phyloP scores from a whole-genome alignment of 2,888 invertebrate genomes.

The Hemicrepidius hirtus region DNA sequence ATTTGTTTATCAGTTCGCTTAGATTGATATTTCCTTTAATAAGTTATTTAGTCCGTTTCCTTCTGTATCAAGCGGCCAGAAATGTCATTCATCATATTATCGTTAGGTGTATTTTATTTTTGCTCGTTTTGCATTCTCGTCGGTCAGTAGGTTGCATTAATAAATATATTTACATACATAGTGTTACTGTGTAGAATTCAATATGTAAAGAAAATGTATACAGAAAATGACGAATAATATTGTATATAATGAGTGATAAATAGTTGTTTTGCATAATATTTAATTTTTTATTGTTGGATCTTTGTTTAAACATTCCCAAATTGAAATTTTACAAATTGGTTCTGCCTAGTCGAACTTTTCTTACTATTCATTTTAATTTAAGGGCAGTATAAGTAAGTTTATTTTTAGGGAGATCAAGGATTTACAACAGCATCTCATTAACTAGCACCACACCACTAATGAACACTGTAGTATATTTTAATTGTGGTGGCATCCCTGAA shows the following conservation, averaged over 20 bases:
- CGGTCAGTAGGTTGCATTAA: conserved; percentile 28
- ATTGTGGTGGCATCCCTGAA: conserved; percentile 38
- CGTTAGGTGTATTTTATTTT: conserved; percentile 21
- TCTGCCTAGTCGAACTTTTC: too few relatives aligned
- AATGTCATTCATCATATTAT: conserved; percentile 24
- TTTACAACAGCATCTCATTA: conserved; percentile 36
- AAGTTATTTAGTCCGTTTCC: conserved; percentile 13
- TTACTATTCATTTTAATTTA: too few relatives aligned
- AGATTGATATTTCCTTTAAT: conserved; percentile 30
- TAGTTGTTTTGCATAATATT: too few relatives aligned
- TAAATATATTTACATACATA: conserved; percentile 34
- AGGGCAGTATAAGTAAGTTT: too few relatives aligned
- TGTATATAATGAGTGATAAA: neutral
- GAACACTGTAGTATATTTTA: conserved; percentile 40
- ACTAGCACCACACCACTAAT: conserved; percentile 29
- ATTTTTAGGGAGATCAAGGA: conserved; percentile 21
- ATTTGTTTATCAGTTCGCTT: conserved; percentile 24
- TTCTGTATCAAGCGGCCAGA: neutral
- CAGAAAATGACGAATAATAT: neutral
- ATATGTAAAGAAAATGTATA: neutral
- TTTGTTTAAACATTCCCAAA: too few relatives aligned
- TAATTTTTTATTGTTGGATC: too few relatives aligned
- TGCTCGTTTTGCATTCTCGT: conserved; percentile 29
- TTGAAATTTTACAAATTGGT: too few relatives aligned
- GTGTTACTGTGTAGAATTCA: neutral